Percentiles rank a stretch among this genome's conserved stretches.
These are phyloP conservation scores for Geopemphigus sp. DNA, from an alignment of 1,140 invertebrate genomes.

Conservation along the genomic window DNA sequence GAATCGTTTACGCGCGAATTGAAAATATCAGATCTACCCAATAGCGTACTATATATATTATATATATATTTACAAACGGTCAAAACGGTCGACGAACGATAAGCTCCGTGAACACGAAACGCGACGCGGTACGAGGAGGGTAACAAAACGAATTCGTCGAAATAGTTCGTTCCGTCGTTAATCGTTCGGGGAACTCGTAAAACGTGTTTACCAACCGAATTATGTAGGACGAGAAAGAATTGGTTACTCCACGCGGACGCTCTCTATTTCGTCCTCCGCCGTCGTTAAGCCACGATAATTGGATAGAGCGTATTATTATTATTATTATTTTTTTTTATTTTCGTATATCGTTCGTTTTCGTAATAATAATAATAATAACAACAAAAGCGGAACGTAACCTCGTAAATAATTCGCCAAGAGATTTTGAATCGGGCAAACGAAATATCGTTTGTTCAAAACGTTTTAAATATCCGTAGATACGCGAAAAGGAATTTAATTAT, in stretches of 20 bases:
- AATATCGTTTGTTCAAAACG: neutral
- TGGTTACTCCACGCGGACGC: no score
- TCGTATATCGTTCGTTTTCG: no score
- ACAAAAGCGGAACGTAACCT: neutral
- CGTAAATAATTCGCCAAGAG: neutral
- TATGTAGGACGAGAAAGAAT: no score
- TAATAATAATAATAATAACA: neutral
- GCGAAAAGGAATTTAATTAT: neutral
- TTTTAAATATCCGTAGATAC: neutral
- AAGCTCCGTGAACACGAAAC: neutral
- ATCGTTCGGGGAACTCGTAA: no score
- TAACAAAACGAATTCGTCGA: no score
- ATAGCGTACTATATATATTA: no score
- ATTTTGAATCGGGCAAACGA: neutral
- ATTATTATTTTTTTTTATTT: no score
- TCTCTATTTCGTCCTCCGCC: no score
- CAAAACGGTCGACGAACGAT: slow-evolving; percentile 3
- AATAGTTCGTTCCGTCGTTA: no score
- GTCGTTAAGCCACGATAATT: neutral
- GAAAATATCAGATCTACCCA: neutral
- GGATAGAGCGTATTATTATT: neutral
- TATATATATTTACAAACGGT: neutral
- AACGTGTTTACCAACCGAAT: no score
- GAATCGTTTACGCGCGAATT: slow-evolving; percentile 14
- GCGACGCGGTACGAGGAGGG: no score